Evolutionary conservation across 2,888 invertebrate genomes (phyloP), one percentile per base, ranked within the genome.

Genomic region (Ophonus ardosiacus): DNA sequence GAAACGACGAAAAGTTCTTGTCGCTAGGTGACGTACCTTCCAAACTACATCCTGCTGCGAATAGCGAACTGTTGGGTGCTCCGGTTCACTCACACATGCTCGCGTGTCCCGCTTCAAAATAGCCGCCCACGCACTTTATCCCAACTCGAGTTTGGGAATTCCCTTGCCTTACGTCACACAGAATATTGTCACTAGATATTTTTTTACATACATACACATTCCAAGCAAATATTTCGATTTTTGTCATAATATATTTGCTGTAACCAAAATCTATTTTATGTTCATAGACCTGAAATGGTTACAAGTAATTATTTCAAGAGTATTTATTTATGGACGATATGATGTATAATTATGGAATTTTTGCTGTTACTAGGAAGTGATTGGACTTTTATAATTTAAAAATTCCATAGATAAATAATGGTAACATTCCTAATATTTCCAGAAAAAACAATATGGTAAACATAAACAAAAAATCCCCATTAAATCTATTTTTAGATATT

Each of bases 1-100:
- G 10, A 74, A 74, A 43, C 10, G 17, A 13, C 8, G 1, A 68
- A 51, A 8, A 43, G 43, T 74, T 43, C 18, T 74, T 74, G 68
- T 68, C 68, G 68, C 38, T 74, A 74, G 71, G 43, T 74, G 71
- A 74, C 43, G 71, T 74, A 74, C 43, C 43, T 74, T 74, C 71
- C 40, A 68, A 40, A 74, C 71, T 74, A 74, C 71, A 74, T 74
- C 71, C 71, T 74, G 71, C 71, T 74, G 43, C 13, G 43, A 43
- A 43, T 18, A 63, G 63, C 24, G 63, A 24, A 63, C 63, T 63
- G n/a, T 2, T 63, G 13, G 43, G 10, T 74, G 43, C 71, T 74
- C 71, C 71, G 71, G 71, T 74, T 74, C 71, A 74, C 71, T 40
- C 40, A 40, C 40, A 74, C 43, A 43, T 63, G 21, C n/a, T 6